Conservation (phyloP, 2,113 vertebrate genomes). For the Recurvirostra avosetta region DNA sequence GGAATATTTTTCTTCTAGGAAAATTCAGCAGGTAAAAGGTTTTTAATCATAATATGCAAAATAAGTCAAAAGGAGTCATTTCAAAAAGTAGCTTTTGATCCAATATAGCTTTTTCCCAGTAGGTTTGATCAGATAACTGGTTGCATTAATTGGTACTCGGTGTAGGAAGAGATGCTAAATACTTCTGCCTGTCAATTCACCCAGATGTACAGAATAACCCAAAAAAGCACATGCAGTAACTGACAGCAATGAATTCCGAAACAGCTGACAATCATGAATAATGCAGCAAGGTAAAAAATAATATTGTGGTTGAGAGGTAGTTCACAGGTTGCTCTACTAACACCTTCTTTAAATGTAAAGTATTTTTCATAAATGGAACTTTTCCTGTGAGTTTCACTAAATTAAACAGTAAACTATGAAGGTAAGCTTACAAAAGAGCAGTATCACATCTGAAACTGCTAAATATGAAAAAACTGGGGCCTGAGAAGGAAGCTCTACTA, state of each 20-base stretch:
- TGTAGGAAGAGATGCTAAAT: constrained; percentile 53
- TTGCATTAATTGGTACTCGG: constrained; percentile 34
- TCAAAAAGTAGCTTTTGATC: constrained; percentile 23
- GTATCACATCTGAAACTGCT: not conserved
- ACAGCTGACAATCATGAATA: constrained; percentile 42
- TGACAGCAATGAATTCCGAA: constrained; percentile 45
- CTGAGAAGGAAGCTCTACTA: not conserved
- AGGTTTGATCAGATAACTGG: constrained; percentile 32
- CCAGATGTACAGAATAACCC: constrained; percentile 33
- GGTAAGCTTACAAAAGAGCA: not conserved
- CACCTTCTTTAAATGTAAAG: constrained; percentile 2
- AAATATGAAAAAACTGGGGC: not conserved
- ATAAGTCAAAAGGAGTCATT: not conserved
- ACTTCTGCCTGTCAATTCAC: constrained; percentile 40
- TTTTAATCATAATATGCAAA: constrained; percentile 35
- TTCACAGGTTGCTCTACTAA: constrained; percentile 28
- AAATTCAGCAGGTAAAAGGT: not conserved
- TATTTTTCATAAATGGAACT: not conserved
- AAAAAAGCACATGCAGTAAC: not conserved
- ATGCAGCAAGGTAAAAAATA: constrained; percentile 20
- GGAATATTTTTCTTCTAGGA: not conserved
- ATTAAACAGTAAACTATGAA: not conserved
- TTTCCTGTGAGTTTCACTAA: not conserved
- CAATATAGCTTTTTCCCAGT: not conserved
- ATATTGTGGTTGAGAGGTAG: not conserved